Conservation (phyloP, 2,113 vertebrate species). For the Beaufortia kweichowensis region DNA sequence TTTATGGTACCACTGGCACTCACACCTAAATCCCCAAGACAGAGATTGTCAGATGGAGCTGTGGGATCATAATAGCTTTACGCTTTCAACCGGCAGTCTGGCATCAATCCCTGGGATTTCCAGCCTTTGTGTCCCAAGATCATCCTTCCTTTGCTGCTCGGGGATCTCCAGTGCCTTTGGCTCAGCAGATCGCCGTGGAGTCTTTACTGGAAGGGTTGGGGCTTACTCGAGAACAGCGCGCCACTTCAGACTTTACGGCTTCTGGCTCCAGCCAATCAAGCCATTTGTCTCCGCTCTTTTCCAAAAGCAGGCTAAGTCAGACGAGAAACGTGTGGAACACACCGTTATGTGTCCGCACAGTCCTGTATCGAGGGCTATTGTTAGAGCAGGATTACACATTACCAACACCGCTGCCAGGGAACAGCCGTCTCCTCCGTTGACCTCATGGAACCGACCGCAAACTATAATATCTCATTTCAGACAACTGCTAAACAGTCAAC, state of each 20-base stretch:
- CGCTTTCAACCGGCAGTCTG: not conserved
- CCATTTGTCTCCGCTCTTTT: conserved; percentile 23
- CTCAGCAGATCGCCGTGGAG: not conserved
- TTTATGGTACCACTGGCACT: conserved; percentile 6
- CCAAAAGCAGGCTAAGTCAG: conserved; percentile 18
- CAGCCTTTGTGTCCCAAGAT: conserved; percentile 33
- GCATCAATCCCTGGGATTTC: conserved; percentile 25
- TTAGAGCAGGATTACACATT: conserved; percentile 46
- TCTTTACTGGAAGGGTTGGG: conserved; percentile 29
- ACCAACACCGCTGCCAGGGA: conserved; percentile 36
- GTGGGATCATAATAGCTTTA: conserved; percentile 45
- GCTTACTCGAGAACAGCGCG: not conserved
- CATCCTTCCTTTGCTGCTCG: conserved; percentile 2
- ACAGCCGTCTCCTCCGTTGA: not conserved
- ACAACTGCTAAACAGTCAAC: conserved; percentile 5
- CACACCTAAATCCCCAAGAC: conserved; percentile 24
- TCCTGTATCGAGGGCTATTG: conserved; percentile 43
- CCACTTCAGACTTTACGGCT: conserved; percentile 12
- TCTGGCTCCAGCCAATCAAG: conserved; percentile 38
- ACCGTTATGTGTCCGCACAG: not conserved
- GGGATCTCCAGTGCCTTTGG: conserved; percentile 8
- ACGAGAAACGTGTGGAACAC: not conserved
- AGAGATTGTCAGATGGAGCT: conserved; percentile 44
- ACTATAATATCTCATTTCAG: conserved; percentile 17
- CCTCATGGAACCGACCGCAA: conserved; percentile 15